Evolutionary conservation across 2,888 invertebrate species (phyloP).

Genomic region (Eueremaeus valkanovi): DNA sequence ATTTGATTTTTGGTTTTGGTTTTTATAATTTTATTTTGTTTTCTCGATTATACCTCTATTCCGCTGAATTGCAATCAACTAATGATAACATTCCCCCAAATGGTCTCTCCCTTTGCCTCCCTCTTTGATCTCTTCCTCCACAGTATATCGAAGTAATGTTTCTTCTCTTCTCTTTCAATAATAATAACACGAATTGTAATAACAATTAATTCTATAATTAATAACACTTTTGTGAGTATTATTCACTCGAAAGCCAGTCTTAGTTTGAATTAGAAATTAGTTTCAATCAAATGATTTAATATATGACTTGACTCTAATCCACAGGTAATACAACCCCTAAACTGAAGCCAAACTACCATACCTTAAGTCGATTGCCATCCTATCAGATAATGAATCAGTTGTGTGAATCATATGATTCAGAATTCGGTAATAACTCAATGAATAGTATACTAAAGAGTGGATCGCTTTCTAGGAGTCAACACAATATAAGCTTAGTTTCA

Average conservation of each 20-base stretch:
- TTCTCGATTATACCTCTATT: background rate
- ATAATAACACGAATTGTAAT: slow-evolving; percentile 10
- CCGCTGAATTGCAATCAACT: background rate
- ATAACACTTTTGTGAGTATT: slow-evolving; percentile 27
- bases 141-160: slow-evolving; percentile 34
- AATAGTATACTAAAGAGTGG: slow-evolving; percentile 23
- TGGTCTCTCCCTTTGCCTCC: slow-evolving; percentile 14
- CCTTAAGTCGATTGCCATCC: slow-evolving; percentile 29
- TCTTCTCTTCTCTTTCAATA: slow-evolving; percentile 31
- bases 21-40: background rate
- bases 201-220: background rate
- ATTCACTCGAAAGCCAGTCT: background rate
- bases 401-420: slow-evolving; percentile 29
- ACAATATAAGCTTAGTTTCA: slow-evolving; percentile 31
- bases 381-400: slow-evolving; percentile 35
- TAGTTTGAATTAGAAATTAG: background rate
- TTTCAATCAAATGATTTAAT: no score
- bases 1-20: background rate
- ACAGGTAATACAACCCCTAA: slow-evolving; percentile 20
- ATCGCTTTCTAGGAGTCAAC: slow-evolving; percentile 21
- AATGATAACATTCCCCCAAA: background rate
- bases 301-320: background rate
- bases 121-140: slow-evolving; percentile 48
- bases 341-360: slow-evolving; percentile 31
- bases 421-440: background rate